A percentile compares a stretch with the other conserved stretches of the same genome.
phyloP scores from a whole-genome alignment of 2,888 invertebrate genomes.

The Thymelicus acteon region DNA sequence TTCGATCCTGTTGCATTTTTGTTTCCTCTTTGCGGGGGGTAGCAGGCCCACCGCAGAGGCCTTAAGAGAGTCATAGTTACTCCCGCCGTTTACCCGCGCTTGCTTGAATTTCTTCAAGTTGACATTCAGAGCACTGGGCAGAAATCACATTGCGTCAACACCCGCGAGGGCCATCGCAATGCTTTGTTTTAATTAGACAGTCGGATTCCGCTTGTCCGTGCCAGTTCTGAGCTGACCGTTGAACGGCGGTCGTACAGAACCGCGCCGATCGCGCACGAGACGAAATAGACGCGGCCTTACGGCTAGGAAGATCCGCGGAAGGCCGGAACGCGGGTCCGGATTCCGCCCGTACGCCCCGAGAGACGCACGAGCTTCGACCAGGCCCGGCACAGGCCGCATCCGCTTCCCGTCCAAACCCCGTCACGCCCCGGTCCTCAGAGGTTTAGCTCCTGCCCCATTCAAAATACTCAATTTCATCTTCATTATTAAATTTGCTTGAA shows the following conservation, averaged over 20 bases:
- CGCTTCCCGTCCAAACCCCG: constrained; percentile 49
- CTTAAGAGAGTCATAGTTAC: constrained; percentile 44
- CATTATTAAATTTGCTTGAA: too few species aligned
- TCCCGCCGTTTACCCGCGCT: constrained; percentile 46
- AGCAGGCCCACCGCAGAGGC: constrained; percentile 37
- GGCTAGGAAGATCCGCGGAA: constrained; percentile 53
- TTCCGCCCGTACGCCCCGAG: constrained; percentile 57
- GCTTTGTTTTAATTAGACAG: constrained; percentile 89
- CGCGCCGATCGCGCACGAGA: constrained; percentile 50
- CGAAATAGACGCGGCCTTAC: constrained; percentile 54
- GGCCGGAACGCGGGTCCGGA: constrained; percentile 52
- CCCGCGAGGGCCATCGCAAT: constrained; percentile 87
- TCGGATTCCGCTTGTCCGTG: constrained; percentile 87
- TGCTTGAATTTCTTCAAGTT: constrained; percentile 82
- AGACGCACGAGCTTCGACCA: constrained; percentile 46
- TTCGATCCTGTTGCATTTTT: constrained; percentile 6
- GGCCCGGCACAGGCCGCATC: constrained; percentile 49
- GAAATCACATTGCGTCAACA: constrained; percentile 88
- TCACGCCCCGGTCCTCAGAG: too few species aligned
- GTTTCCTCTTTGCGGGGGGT: constrained; percentile 17
- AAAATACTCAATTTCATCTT: too few species aligned
- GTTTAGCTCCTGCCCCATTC: too few species aligned
- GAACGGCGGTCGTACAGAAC: constrained; percentile 59
- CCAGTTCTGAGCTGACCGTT: constrained; percentile 67
- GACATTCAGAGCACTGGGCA: constrained; percentile 87